Conservation (phyloP, 2,113 vertebrate genomes). For the Chionomys nivalis region DNA sequence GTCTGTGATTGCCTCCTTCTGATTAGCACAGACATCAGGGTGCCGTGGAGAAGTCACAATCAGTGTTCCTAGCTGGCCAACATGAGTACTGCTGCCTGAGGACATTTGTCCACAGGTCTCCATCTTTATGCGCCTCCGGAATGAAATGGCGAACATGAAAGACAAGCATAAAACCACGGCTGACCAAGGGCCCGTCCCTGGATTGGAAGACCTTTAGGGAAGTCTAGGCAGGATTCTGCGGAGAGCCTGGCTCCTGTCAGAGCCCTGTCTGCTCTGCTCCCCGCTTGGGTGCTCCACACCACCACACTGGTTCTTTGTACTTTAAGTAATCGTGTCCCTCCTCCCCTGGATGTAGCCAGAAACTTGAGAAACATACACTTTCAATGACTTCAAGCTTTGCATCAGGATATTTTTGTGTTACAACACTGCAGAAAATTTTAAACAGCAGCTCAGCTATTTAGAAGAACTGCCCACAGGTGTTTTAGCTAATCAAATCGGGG, state of each 20-base stretch:
- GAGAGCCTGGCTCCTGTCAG: background rate
- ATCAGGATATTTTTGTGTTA: background rate
- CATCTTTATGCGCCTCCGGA: background rate
- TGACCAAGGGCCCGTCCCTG: background rate
- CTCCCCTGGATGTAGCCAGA: background rate
- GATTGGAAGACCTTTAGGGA: background rate
- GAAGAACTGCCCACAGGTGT: background rate
- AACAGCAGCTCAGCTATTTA: background rate
- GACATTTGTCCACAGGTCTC: conserved; percentile 13
- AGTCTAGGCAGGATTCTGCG: background rate
- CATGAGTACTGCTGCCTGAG: background rate
- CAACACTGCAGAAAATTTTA: background rate
- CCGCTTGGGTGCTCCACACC: background rate
- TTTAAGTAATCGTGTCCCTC: background rate
- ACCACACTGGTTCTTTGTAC: accelerated
- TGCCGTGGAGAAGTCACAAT: conserved; percentile 38
- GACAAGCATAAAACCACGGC: background rate
- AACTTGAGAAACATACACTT: conserved; percentile 8
- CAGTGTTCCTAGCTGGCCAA: background rate
- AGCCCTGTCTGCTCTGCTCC: background rate
- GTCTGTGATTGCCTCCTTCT: background rate
- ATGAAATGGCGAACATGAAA: conserved; percentile 6
- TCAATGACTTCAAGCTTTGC: background rate
- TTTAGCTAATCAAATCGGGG: background rate
- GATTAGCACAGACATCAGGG: background rate